Percentiles rank a stretch among this genome's conserved stretches.
Conservation (phyloP, 2,113 vertebrate species). For the Grammomys dolichurus region DNA sequence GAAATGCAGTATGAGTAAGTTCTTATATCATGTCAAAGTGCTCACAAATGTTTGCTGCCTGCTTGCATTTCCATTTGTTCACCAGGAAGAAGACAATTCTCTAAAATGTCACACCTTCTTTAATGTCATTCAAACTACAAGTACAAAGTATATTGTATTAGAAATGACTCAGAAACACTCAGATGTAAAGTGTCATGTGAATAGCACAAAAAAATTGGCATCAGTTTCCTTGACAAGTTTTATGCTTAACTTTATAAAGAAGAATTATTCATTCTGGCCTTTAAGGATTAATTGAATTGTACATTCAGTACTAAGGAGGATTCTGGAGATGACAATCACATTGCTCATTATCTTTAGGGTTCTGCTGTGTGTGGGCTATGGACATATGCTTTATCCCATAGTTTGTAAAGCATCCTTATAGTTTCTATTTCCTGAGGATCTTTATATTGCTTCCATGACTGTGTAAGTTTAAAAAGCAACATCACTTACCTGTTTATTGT, state of each 20-base stretch:
- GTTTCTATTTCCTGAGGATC: not conserved
- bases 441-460: not conserved
- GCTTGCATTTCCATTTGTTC: not conserved
- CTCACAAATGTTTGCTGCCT: not conserved
- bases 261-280: constrained; percentile 48
- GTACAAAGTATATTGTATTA: not conserved
- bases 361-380: constrained; percentile 54
- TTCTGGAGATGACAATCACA: constrained; percentile 35
- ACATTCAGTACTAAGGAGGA: constrained; percentile 63
- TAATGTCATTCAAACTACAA: not conserved
- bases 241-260: constrained; percentile 46
- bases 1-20: not conserved
- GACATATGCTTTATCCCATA: constrained; percentile 56
- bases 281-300: constrained; percentile 56
- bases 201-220: not conserved
- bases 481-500: not conserved
- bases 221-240: constrained; percentile 22
- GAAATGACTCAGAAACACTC: not conserved
- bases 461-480: not conserved
- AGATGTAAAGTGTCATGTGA: not conserved
- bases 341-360: constrained; percentile 61
- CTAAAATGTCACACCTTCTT: not conserved
- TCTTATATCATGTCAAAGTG: not conserved
- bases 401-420: constrained; percentile 48
- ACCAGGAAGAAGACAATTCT: not conserved